Evolutionary conservation across 2,888 invertebrate species (phyloP).

Genomic region (Nudaria mundana): DNA sequence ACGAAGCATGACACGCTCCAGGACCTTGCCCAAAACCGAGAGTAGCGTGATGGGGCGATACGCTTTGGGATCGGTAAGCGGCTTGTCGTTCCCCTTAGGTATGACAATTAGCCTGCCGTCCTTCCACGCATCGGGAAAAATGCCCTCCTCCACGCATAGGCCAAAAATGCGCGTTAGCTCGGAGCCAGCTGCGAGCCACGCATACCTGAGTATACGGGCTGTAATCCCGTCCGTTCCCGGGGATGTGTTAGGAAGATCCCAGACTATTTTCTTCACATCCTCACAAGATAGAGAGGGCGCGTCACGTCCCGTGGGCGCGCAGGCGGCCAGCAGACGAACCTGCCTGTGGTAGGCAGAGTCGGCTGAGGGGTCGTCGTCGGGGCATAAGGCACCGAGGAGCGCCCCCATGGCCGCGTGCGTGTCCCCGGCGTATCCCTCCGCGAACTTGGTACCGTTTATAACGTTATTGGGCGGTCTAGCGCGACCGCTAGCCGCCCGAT

Average conservation of each 20-base stretch:
- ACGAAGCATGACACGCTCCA: too few relatives aligned
- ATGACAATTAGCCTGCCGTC: slow-evolving; percentile 23
- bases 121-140: slow-evolving; percentile 33
- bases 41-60: too few relatives aligned
- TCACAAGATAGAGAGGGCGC: slow-evolving; percentile 7
- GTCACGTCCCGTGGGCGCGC: slow-evolving; percentile 17
- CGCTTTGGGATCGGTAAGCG: slow-evolving; percentile 24
- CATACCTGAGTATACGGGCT: slow-evolving; percentile 19
- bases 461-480: slow-evolving; percentile 22
- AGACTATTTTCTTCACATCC: slow-evolving; percentile 17
- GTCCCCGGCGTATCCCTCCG: slow-evolving; percentile 7
- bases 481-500: neutral
- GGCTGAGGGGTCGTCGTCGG: slow-evolving; percentile 23
- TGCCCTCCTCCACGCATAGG: slow-evolving; percentile 25
- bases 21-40: too few relatives aligned
- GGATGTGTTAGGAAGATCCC: slow-evolving; percentile 27
- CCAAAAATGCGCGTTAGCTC: slow-evolving; percentile 15
- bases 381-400: slow-evolving; percentile 28
- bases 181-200: slow-evolving; percentile 15
- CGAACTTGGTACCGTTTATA: slow-evolving; percentile 8
- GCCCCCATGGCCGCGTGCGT: slow-evolving; percentile 15
- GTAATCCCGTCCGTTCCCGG: slow-evolving; percentile 36
- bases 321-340: slow-evolving; percentile 21
- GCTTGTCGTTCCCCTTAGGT: slow-evolving; percentile 30
- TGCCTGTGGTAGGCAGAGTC: slow-evolving; percentile 26